Conservation (phyloP, 1,140 invertebrate species). For the Drosophila repleta region DNA sequence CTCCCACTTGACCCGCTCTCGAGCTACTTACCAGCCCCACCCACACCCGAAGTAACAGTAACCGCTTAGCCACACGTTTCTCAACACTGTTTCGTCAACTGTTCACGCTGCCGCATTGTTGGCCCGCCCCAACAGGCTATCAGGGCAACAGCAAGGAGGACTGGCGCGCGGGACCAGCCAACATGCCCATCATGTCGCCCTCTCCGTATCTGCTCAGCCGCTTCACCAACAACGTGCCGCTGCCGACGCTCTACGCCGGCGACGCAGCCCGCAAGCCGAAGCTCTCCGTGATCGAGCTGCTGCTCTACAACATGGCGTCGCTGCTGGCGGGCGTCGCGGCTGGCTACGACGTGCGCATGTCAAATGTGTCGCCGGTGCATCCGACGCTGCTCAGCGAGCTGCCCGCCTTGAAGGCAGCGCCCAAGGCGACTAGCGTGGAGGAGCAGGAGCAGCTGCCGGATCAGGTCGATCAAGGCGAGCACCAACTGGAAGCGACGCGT, state of each 20-base stretch:
- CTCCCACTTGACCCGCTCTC: not conserved
- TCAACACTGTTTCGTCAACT: conserved; percentile 46
- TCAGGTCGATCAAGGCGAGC: conserved; percentile 20
- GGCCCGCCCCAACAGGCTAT: conserved; percentile 38
- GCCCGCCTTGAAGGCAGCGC: conserved; percentile 73
- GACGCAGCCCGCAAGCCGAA: conserved; percentile 88
- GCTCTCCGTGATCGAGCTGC: conserved; percentile 90
- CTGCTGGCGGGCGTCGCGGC: conserved; percentile 94
- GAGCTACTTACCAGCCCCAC: conserved; percentile 8
- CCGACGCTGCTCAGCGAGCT: conserved; percentile 86
- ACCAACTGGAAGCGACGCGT: conserved; percentile 83
- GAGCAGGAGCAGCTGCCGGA: conserved; percentile 3
- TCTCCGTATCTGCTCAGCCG: conserved; percentile 81
- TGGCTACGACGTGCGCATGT: conserved; percentile 95
- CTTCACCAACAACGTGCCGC: conserved; percentile 87
- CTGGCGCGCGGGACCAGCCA: conserved; percentile 86
- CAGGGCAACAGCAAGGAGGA: conserved; percentile 85
- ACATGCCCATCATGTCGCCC: conserved; percentile 84
- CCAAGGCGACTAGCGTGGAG: conserved; percentile 41
- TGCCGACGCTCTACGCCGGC: conserved; percentile 89
- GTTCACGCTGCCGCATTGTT: conserved; percentile 34
- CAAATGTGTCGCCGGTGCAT: conserved; percentile 93
- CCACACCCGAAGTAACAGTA: not conserved
- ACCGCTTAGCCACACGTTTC: conserved; percentile 41
- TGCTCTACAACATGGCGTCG: conserved; percentile 95